A percentile compares a stretch with the other conserved stretches of the same genome.
These are phyloP conservation scores for Microctonus brassicae DNA, from an alignment of 2,888 invertebrate species.

Conservation along the genomic window DNA sequence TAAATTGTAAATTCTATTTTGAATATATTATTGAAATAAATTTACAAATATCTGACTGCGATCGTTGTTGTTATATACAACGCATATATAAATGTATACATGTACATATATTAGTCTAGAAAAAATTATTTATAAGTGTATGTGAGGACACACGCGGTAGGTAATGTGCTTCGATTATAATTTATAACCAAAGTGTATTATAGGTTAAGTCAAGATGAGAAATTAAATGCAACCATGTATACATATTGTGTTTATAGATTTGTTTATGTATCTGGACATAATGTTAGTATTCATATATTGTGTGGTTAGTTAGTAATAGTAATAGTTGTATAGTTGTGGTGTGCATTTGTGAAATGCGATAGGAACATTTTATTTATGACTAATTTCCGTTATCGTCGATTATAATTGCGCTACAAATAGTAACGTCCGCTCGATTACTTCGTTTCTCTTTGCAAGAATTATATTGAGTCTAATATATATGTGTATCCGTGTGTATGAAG, in stretches of 20 bases:
- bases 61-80: constrained; percentile 3
- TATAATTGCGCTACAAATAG: constrained; percentile 40
- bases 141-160: constrained; percentile 37
- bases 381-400: constrained; percentile 49
- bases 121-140: constrained; percentile 26
- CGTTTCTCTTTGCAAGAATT: constrained; percentile 17
- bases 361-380: constrained; percentile 45
- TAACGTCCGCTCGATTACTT: constrained; percentile 25
- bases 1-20: constrained; percentile 4
- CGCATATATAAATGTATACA: not conserved
- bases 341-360: constrained; percentile 37
- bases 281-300: no score
- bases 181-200: constrained; percentile 39
- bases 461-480: no score
- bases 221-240: constrained; percentile 19
- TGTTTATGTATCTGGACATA: constrained; percentile 6
- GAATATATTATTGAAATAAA: constrained; percentile 24
- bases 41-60: constrained; percentile 13
- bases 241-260: not conserved
- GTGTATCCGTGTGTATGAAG: not conserved
- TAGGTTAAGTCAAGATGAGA: constrained; percentile 19
- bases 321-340: not conserved
- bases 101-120: not conserved
- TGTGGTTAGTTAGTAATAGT: no score
- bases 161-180: constrained; percentile 43